Evolutionary conservation across 2,888 invertebrate species (phyloP).

Genomic region (Athetis lepigone): DNA sequence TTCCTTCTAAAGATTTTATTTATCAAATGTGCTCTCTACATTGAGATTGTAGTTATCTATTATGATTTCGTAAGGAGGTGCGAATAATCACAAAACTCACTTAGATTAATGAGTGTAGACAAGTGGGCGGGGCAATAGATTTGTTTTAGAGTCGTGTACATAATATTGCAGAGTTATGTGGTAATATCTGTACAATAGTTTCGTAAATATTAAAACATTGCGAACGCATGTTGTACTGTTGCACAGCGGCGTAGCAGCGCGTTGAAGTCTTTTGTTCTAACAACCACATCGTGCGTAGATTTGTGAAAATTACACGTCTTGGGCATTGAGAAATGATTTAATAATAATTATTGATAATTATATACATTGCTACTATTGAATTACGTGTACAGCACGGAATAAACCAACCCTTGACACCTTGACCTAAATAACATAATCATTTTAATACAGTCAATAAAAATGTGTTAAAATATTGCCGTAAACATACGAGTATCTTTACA

Average conservation of each 20-base stretch:
- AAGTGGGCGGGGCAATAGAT: slow-evolving; percentile 9
- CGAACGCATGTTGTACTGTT: background rate
- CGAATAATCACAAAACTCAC: background rate
- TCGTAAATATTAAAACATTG: slow-evolving; percentile 26
- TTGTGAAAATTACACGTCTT: slow-evolving; percentile 4
- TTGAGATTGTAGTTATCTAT: too few species aligned
- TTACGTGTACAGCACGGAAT: background rate
- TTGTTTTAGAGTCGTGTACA: background rate
- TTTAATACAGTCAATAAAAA: slow-evolving; percentile 36
- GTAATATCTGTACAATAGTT: slow-evolving; percentile 27
- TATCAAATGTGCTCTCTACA: too few species aligned
- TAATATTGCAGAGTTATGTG: slow-evolving; percentile 5
- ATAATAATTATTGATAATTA: background rate
- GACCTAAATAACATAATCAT: slow-evolving; percentile 5
- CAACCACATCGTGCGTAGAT: background rate
- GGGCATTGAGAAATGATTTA: background rate
- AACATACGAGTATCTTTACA: slow-evolving; percentile 40
- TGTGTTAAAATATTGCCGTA: slow-evolving; percentile 39
- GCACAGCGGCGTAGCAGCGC: slow-evolving; percentile 54
- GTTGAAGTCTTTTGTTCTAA: slow-evolving; percentile 76
- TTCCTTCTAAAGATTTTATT: too few species aligned
- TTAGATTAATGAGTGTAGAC: slow-evolving; percentile 22
- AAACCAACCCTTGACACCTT: background rate
- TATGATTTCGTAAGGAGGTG: background rate
- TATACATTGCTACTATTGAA: too few species aligned